Evolutionary conservation across 2,888 invertebrate species (phyloP), one percentile per base, ranked within the genome.

Genomic region (Andrena haemorrhoa): DNA sequence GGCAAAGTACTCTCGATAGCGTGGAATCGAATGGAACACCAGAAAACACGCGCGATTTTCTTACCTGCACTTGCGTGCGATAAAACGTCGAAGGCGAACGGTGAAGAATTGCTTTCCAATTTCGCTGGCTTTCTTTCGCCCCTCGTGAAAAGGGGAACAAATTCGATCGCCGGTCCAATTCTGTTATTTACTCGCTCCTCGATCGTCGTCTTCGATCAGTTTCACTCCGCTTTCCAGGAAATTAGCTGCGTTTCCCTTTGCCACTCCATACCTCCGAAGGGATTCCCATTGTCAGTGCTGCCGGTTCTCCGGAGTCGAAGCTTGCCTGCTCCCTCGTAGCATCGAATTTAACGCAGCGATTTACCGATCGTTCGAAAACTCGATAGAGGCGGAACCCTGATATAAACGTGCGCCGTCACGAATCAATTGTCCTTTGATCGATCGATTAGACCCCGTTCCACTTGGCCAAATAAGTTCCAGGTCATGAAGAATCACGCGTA

Each of bases 141-240:
- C 53, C 61, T n/a, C 56, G 53, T 53, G 58, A 41, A 31, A 41
- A 78, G 63, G 35, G 63, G 69, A 70, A 65, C 70, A 80, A 80
- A 80, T 80, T 80, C 80, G 80, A 80, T 80, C 80, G 72, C 47
- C 72, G 72, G 35, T 72, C 53, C 80, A 61, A 80, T 72, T 79
- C 61, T 72, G 80, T 80, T 80, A 80, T 80, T 80, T 80, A 80
- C 80, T 66, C 61, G 72, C 20, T 68, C 35, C 53, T 66, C n/a
- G 80, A 72, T 51, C 80, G 80, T 80, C 72, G 72, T 79, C 72
- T 80, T 80, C 80, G 72, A 80, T 79, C 80, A 72, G 80, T 79
- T 79, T 80, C 80, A 72, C 80, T 29, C 33, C 66, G 72, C 80
- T 72, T 53, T 60, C 72, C 80, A 79, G 80, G 61, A 80, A 80